phyloP scores from a whole-genome alignment of 53 echinoderm and acorn worm genomes.

The Holothuria scabra region DNA sequence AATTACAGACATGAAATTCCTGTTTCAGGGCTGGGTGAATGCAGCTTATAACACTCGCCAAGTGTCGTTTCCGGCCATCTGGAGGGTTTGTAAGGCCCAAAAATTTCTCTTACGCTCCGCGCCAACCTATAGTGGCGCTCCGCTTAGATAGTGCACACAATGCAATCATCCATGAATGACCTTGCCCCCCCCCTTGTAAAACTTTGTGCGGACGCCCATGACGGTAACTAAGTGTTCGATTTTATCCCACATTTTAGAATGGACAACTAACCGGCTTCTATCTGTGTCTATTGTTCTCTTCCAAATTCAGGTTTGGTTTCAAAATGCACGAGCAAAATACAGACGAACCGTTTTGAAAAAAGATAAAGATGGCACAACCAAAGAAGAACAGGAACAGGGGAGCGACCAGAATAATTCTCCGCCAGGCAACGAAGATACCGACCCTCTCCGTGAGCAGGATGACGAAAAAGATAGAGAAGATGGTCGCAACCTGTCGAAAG shows the following conservation, averaged over 20 bases:
- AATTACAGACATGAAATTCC: too few species aligned
- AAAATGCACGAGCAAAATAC: conserved; percentile 97
- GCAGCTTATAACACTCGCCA: too few species aligned
- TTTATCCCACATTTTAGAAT: background rate
- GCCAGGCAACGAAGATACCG: conserved; percentile 61
- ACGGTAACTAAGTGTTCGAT: too few species aligned
- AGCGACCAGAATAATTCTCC: conserved; percentile 48
- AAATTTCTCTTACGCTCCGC: too few species aligned
- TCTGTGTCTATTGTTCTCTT: background rate
- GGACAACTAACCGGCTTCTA: background rate
- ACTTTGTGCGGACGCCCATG: too few species aligned
- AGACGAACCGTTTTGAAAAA: conserved; percentile 88
- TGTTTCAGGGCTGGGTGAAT: too few species aligned
- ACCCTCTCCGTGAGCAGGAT: conserved; percentile 49
- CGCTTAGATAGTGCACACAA: too few species aligned
- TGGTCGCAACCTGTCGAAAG: conserved; percentile 40
- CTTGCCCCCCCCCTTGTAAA: too few species aligned
- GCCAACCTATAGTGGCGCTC: too few species aligned
- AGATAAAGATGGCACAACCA: conserved; percentile 68
- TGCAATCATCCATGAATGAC: too few species aligned
- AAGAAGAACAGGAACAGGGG: conserved; percentile 49
- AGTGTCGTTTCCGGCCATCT: too few species aligned
- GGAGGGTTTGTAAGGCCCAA: too few species aligned
- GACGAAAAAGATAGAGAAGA: conserved; percentile 55
- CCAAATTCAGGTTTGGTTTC: conserved; percentile 91